Base-by-base conservation (phyloP, 1,140 invertebrate genomes). In the Fopius arisanus region DNA sequence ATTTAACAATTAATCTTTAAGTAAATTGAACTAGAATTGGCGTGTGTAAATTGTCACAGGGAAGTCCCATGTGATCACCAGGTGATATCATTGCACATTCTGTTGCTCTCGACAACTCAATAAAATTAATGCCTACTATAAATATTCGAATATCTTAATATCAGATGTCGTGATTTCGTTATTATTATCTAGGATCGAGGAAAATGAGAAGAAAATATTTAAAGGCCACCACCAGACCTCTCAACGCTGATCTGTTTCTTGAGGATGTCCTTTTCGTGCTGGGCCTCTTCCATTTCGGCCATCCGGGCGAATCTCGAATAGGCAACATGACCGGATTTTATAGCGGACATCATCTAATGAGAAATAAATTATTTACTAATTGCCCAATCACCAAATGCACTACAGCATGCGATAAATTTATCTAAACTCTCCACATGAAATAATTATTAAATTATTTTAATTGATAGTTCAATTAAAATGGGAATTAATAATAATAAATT, bases 301-400 rank as follows among this genome's bases (percentile, higher is more conserved):
- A 97, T 96, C 78, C 92, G 90, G 0, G 96, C 97, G 82, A 98
- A 97, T 73, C 97, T 89, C 23, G 96, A 98, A 84, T 97, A 96
- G 4, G 93, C 92, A 48, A 98, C 93, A 79, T 95, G 93, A 23
- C 97, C 97, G 7, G 94, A 96, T 84, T 98, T 98, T 75, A 98
- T 94, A n/a, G 96, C 95, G 4, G 95, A 96, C 96, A 98, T 98
- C 93, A 98, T 95, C 96, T 98, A 87, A 84, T 73, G 72, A 78
- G 75, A 83, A 66, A 80, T 74, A 73, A 78, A n/a, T n/a, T n/a
- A n/a, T n/a, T n/a, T n/a, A n/a, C n/a, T n/a, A n/a, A n/a, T n/a
- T n/a, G n/a, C n/a, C n/a, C n/a, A n/a, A n/a, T n/a, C n/a, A n/a
- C n/a, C n/a, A n/a, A n/a, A n/a, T n/a, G n/a, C n/a, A n/a, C n/a